Evolutionary conservation across 2,797 vertebrate species (phyloP).

Genomic region (Lacerta bilineata): DNA sequence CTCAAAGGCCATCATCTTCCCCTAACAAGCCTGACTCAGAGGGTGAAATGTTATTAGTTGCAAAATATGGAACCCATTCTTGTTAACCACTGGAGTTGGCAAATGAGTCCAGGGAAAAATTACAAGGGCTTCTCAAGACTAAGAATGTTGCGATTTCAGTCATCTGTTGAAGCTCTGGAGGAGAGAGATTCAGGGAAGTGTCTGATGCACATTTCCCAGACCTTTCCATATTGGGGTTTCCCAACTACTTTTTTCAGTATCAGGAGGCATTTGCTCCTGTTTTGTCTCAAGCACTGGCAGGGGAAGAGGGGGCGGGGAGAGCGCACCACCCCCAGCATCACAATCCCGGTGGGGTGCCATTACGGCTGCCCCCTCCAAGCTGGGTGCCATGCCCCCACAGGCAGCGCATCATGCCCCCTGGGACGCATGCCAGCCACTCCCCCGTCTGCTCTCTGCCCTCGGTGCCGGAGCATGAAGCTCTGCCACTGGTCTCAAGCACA

Average conservation of each 20-base stretch:
- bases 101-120: conserved; percentile 21
- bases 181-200: conserved; percentile 15
- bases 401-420: too few relatives aligned
- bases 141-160: conserved; percentile 32
- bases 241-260: neutral
- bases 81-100: conserved; percentile 14
- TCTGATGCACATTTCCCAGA: conserved; percentile 35
- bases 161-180: conserved; percentile 12
- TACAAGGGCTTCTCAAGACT: neutral
- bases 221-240: neutral
- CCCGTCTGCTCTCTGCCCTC: too few relatives aligned
- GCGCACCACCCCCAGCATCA: too few relatives aligned
- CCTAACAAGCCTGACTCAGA: neutral
- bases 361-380: too few relatives aligned
- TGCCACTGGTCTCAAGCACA: too few relatives aligned
- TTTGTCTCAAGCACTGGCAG: too few relatives aligned
- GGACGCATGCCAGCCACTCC: too few relatives aligned
- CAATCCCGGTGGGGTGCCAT: too few relatives aligned
- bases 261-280: too few relatives aligned
- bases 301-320: too few relatives aligned
- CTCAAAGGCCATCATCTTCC: rapidly evolving
- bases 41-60: neutral
- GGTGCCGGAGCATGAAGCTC: too few relatives aligned
- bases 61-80: neutral
- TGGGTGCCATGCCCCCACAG: too few relatives aligned